Base-by-base conservation (phyloP, 2,888 invertebrate species). In the Mesorhabditis belari region DNA sequence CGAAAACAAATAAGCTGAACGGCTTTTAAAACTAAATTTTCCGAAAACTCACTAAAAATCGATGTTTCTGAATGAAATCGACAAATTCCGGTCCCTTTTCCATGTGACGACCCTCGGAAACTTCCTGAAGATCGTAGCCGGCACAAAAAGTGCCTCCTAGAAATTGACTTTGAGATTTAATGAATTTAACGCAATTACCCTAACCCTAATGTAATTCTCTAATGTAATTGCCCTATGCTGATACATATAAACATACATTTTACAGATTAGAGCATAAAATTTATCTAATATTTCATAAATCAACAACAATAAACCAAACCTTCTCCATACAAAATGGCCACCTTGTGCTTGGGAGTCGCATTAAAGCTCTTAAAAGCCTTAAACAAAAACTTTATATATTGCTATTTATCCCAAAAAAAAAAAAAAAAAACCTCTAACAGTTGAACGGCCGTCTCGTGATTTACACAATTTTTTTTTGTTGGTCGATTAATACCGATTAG, bases 81-180 rank as follows among this genome's bases (percentile, higher is more conserved):
- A 17, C 44, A 35, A 35, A 35, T 17, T 60, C 57, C 0, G 55
- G 53, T 19, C 62, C 62, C 3, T 60, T 57, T 12, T 58, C 29
- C 58, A 68, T 60, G 17, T 63, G 61, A n/a, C 65, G 68, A 23
- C 64, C 60, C 5, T 67, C 64, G 3, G 66, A 63, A 12, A 93
- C 83, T 79, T 92, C 90, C 57, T 88, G 85, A 57, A 94, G 85
- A 82, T 95, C 93, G 81, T 88, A 90, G 0, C 95, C 95, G 3
- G 93, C 87, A 82, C 92, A 93, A 82, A 96, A 95, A 61, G 88
- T 89, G 0, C 93, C 93, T n/a, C 93, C 92, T 83, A 62, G 51
- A 60, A 53, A 19, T n/a, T 17, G 19, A 19, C 44, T 5, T n/a
- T 25, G 12, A 61, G 27, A 27, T 3, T 19, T 17, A 57, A 58